These are phyloP conservation scores for Synergus gifuensis DNA, from an alignment of 2,888 invertebrate genomes.

Conservation along the genomic window DNA sequence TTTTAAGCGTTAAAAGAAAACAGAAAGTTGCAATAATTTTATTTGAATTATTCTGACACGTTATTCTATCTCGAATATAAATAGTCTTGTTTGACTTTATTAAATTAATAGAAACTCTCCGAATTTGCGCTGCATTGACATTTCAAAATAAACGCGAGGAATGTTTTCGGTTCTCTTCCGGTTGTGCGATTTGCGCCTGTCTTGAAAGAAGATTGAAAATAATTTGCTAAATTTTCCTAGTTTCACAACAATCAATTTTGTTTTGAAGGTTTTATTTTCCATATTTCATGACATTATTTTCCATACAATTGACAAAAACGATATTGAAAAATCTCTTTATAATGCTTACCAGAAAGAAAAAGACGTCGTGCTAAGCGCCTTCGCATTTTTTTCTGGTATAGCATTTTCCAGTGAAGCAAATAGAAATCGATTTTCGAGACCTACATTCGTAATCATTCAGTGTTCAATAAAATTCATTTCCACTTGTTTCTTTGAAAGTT, in stretches of 20 bases:
- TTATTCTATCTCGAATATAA: constrained; percentile 1
- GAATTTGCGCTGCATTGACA: constrained; percentile 14
- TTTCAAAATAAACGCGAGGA: constrained; percentile 26
- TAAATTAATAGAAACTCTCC: constrained; percentile 2
- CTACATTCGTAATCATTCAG: constrained; percentile 25
- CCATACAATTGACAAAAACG: not conserved
- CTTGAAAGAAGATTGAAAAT: not conserved
- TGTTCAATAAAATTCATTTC: constrained; percentile 2
- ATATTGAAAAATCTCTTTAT: not conserved
- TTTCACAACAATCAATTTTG: not conserved
- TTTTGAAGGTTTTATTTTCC: not conserved
- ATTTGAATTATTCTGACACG: not conserved
- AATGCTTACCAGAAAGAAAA: not conserved
- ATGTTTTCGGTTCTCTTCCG: constrained; percentile 14
- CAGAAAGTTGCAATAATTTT: no score
- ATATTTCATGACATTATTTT: not conserved
- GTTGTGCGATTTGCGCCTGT: not conserved
- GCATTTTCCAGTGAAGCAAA: not conserved
- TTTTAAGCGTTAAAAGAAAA: not conserved
- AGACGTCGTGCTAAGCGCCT: not conserved
- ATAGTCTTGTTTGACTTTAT: not conserved
- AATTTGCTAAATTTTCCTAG: not conserved
- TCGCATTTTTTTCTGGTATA: constrained; percentile 6
- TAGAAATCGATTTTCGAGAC: constrained; percentile 24
- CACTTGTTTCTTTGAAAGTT: constrained; percentile 24